A percentile compares a stretch with the other conserved stretches of the same genome.
phyloP scores from a whole-genome alignment of 2,797 vertebrate species.

The Orestias chungarensis region DNA sequence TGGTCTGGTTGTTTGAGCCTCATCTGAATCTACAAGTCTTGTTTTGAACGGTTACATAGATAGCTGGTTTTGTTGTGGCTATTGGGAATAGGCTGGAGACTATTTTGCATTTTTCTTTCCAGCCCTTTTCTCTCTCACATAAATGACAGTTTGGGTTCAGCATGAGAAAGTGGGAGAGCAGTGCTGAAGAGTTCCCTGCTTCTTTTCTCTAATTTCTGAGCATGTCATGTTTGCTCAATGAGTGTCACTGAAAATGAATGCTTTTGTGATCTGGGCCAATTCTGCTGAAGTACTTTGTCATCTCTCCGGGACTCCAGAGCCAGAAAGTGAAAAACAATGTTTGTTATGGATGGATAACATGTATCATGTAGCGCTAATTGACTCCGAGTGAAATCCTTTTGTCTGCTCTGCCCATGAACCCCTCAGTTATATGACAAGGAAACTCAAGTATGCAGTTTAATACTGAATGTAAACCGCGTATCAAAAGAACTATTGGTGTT shows the following conservation, averaged over 20 bases:
- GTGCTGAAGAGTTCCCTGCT: constrained; percentile 22
- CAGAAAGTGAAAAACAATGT: constrained; percentile 25
- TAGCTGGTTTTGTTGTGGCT: constrained; percentile 20
- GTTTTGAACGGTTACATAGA: constrained; percentile 18
- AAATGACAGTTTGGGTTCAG: constrained; percentile 12
- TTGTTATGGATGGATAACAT: constrained; percentile 24
- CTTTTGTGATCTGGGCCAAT: constrained; percentile 15
- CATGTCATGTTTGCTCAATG: constrained; percentile 18
- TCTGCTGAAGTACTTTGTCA: constrained; percentile 28
- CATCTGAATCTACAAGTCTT: constrained; percentile 14
- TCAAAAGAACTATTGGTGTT: constrained; percentile 35
- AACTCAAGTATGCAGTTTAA: constrained; percentile 63
- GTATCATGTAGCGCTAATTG: constrained; percentile 59
- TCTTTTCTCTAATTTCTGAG: constrained; percentile 30
- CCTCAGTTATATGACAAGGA: constrained; percentile 51
- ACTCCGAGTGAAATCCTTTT: constrained; percentile 64
- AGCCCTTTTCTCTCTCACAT: constrained; percentile 6
- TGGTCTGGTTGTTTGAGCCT: constrained; percentile 8
- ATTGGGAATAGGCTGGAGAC: constrained; percentile 4
- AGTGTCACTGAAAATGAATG: constrained; percentile 31
- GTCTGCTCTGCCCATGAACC: constrained; percentile 40
- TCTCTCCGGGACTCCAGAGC: constrained; percentile 5
- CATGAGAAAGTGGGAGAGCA: constrained; percentile 9
- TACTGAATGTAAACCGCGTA: constrained; percentile 64
- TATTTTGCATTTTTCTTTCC: constrained; percentile 7